Evolutionary conservation across 2,797 vertebrate species (phyloP).

Genomic region (Vireo griseus): DNA sequence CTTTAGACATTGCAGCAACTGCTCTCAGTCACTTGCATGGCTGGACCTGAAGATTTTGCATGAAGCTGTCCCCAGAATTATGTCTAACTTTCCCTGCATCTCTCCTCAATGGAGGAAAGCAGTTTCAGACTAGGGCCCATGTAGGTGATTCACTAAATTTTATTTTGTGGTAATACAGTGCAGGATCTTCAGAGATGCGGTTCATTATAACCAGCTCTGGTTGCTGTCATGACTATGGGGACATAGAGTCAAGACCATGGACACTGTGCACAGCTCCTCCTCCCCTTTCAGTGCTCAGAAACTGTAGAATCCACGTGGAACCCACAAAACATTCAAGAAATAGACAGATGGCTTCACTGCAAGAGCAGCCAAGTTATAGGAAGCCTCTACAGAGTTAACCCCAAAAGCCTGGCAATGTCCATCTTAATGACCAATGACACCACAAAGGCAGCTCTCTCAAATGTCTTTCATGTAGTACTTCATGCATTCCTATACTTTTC

Average conservation of each 20-base stretch:
- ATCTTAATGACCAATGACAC: neutral
- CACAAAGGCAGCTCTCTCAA: neutral
- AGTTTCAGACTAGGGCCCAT: neutral
- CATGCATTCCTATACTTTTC: neutral
- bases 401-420: neutral
- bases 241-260: neutral
- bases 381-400: neutral
- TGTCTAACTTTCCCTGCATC: neutral
- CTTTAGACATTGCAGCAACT: neutral
- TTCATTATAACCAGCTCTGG: neutral
- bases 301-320: neutral
- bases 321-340: neutral
- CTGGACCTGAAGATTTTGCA: neutral
- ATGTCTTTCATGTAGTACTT: neutral
- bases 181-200: neutral
- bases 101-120: rapidly evolving
- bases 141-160: neutral
- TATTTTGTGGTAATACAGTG: neutral
- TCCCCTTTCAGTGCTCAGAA: neutral
- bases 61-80: neutral
- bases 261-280: neutral
- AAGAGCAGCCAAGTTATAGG: neutral
- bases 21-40: neutral
- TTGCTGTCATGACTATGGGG: neutral
- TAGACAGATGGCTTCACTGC: neutral